These are phyloP conservation scores for Dryocosmus kuriphilus DNA, from an alignment of 2,888 invertebrate species.

Conservation along the genomic window DNA sequence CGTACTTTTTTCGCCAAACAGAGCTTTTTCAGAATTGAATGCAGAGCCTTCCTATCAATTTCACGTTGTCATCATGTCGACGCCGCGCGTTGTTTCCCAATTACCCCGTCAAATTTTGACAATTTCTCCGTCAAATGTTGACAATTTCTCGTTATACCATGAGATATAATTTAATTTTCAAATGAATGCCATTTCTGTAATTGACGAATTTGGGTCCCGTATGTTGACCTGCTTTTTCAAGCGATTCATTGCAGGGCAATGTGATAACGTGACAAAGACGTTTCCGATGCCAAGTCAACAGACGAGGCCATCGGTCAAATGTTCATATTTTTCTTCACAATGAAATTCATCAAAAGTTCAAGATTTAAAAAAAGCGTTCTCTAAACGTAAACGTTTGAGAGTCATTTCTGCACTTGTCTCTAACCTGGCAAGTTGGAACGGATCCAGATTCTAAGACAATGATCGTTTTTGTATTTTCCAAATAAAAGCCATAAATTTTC, in stretches of 20 bases:
- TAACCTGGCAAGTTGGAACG: conserved; percentile 16
- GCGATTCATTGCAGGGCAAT: conserved; percentile 58
- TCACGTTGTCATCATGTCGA: conserved; percentile 78
- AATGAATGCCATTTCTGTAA: not conserved
- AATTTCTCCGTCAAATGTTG: conserved; percentile 38
- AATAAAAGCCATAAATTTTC: not conserved
- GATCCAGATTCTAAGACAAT: conserved; percentile 16
- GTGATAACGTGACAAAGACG: conserved; percentile 63
- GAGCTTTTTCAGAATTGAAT: conserved; percentile 49
- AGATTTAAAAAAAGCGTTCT: not conserved
- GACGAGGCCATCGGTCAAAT: not conserved
- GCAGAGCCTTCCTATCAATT: conserved; percentile 72
- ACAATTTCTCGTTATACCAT: conserved; percentile 46
- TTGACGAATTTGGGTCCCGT: not conserved
- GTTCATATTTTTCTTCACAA: not conserved
- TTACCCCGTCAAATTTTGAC: conserved; percentile 36
- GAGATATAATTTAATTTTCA: not conserved
- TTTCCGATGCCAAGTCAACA: conserved; percentile 45
- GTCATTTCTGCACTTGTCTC: not conserved
- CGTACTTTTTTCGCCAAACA: not conserved
- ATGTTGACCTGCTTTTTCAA: not conserved
- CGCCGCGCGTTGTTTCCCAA: conserved; percentile 63
- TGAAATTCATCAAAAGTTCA: not conserved
- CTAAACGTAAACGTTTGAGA: not conserved
- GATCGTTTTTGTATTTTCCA: not conserved